Evolutionary conservation across 2,888 invertebrate species (phyloP).

Genomic region (Lithophane ornitopus): DNA sequence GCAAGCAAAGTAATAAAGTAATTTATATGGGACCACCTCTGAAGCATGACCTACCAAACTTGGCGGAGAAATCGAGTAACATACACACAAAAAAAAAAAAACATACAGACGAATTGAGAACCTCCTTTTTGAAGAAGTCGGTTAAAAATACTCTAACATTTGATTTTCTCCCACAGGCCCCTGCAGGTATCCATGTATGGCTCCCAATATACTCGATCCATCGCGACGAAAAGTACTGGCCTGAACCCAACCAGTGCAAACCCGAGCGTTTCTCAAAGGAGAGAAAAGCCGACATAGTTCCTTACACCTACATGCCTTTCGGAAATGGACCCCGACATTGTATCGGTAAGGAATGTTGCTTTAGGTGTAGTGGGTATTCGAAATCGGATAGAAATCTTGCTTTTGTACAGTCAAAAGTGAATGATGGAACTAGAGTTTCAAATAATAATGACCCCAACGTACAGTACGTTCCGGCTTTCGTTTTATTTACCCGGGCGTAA

Average conservation of each 20-base stretch:
- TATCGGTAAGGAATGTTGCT: conserved; percentile 75
- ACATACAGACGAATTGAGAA: no score
- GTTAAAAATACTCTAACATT: not conserved
- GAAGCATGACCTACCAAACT: no score
- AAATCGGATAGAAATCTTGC: not conserved
- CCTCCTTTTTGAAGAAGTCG: no score
- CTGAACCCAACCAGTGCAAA: conserved; percentile 74
- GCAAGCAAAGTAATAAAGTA: no score
- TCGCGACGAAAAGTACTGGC: conserved; percentile 82
- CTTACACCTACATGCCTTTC: conserved; percentile 84
- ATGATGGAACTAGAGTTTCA: not conserved
- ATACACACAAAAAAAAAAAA: no score
- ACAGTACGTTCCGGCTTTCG: not conserved
- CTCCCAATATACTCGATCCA: conserved; percentile 82
- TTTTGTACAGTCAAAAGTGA: not conserved
- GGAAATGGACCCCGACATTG: conserved; percentile 87
- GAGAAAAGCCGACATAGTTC: conserved; percentile 74
- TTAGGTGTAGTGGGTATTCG: not conserved
- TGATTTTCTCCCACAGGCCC: conserved; percentile 68
- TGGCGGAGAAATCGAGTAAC: no score
- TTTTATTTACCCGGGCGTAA: not conserved
- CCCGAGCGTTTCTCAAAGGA: conserved; percentile 77
- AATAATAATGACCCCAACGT: not conserved
- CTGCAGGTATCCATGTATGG: conserved; percentile 79
- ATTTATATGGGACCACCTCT: no score